Conservation (phyloP, 2,888 invertebrate genomes). For the Argyresthia albistria region DNA sequence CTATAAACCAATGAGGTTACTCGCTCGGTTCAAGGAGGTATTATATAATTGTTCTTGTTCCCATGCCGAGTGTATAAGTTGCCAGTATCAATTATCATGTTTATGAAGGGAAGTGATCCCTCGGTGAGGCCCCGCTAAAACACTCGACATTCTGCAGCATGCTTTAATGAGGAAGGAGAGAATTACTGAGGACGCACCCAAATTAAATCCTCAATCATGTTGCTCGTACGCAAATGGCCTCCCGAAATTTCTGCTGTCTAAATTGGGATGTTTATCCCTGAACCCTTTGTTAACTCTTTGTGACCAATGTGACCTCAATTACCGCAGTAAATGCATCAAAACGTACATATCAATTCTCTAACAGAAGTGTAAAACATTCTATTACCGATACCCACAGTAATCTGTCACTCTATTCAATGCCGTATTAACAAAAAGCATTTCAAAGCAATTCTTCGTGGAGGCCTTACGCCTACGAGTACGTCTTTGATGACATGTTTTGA, state of each 20-base stretch:
- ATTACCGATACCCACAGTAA: too few relatives aligned
- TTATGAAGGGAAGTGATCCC: conserved; percentile 48
- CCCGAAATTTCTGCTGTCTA: neutral
- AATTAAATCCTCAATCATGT: conserved; percentile 20
- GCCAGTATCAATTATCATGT: conserved; percentile 17
- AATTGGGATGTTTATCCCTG: too few relatives aligned
- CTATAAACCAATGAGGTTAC: neutral
- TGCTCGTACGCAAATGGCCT: conserved; percentile 12
- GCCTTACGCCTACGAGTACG: too few relatives aligned
- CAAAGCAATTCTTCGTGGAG: too few relatives aligned
- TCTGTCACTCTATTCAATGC: too few relatives aligned
- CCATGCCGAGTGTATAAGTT: conserved; percentile 3
- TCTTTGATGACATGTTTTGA: neutral
- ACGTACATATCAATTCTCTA: too few relatives aligned
- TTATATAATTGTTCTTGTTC: conserved; percentile 9
- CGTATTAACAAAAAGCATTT: too few relatives aligned
- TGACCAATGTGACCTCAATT: too few relatives aligned
- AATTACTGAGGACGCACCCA: conserved; percentile 40
- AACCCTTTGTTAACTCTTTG: too few relatives aligned
- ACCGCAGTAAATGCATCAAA: too few relatives aligned
- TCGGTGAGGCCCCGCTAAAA: conserved; percentile 12
- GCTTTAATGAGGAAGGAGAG: conserved; percentile 62
- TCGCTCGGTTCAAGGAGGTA: neutral
- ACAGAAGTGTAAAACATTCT: too few relatives aligned
- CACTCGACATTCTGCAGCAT: conserved; percentile 37